Evolutionary conservation across 2,113 vertebrate genomes (phyloP).

Genomic region (Solenodon paradoxus): DNA sequence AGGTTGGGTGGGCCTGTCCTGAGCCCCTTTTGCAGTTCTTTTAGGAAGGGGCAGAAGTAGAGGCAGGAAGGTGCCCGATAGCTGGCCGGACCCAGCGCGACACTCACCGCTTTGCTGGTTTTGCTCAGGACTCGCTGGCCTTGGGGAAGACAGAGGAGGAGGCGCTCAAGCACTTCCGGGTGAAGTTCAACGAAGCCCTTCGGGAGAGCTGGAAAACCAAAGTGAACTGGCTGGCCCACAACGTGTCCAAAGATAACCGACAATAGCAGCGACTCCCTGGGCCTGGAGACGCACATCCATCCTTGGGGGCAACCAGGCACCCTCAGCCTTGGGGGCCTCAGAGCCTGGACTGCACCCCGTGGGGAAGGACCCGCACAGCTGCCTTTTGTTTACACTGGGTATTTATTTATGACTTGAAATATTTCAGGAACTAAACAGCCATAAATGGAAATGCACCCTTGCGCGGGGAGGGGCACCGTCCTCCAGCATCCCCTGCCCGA

Average conservation of each 20-base stretch:
- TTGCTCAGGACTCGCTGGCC: conserved; percentile 92
- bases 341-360: background rate
- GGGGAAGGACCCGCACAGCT: background rate
- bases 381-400: conserved; percentile 76
- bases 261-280: conserved; percentile 75
- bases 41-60: background rate
- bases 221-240: conserved; percentile 99
- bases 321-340: background rate
- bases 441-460: background rate
- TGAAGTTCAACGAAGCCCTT: conserved; percentile 97
- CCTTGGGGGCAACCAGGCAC: background rate
- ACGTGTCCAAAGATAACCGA: conserved; percentile 96
- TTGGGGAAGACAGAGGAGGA: conserved; percentile 95
- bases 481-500: fast-evolving
- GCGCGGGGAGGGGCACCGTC: background rate
- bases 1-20: fast-evolving
- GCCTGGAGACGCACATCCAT: too few species aligned
- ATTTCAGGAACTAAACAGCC: conserved; percentile 59
- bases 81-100: too few species aligned
- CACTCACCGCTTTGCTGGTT: background rate
- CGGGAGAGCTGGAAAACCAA: conserved; percentile 99
- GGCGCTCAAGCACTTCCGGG: conserved; percentile 95
- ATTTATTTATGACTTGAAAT: conserved; percentile 74
- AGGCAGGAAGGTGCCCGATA: fast-evolving
- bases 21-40: fast-evolving